Evolutionary conservation across 2,888 invertebrate genomes (phyloP).

Genomic region (Priocnemis perturbator): DNA sequence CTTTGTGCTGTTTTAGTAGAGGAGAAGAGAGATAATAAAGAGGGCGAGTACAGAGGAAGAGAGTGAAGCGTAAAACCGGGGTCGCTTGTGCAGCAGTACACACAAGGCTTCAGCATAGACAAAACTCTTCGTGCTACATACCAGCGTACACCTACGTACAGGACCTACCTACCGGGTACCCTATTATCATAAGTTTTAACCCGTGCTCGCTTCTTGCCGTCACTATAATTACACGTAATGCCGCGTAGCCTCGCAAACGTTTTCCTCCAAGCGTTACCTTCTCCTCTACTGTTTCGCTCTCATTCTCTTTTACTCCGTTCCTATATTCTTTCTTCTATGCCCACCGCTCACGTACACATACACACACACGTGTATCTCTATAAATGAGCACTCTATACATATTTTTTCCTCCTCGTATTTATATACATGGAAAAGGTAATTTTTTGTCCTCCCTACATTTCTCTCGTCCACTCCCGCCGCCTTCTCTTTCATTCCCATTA

Average conservation of each 20-base stretch:
- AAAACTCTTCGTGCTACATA: conserved; percentile 39
- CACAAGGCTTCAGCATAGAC: conserved; percentile 12
- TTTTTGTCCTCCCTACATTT: conserved; percentile 13
- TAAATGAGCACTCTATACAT: too few species aligned
- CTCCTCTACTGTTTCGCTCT: conserved; percentile 27
- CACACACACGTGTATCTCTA: too few species aligned
- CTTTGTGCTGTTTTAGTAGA: neutral
- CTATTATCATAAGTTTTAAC: conserved; percentile 63
- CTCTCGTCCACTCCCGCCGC: too few species aligned
- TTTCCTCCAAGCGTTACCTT: conserved; percentile 23
- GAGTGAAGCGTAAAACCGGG: conserved; percentile 16
- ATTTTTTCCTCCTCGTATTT: too few species aligned
- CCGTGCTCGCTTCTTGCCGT: conserved; percentile 57
- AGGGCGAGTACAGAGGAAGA: conserved; percentile 3
- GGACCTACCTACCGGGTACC: conserved; percentile 34
- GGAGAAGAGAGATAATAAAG: conserved; percentile 15
- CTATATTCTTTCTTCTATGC: conserved; percentile 22
- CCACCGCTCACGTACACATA: conserved; percentile 11
- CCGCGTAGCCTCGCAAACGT: conserved; percentile 46
- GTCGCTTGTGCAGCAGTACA: conserved; percentile 25
- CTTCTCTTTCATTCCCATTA: neutral
- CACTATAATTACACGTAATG: conserved; percentile 62
- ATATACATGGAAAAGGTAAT: neutral
- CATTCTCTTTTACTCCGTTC: conserved; percentile 7
- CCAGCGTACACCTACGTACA: conserved; percentile 31